phyloP scores from a whole-genome alignment of 2,113 vertebrate genomes.

The Peromyscus californicus region DNA sequence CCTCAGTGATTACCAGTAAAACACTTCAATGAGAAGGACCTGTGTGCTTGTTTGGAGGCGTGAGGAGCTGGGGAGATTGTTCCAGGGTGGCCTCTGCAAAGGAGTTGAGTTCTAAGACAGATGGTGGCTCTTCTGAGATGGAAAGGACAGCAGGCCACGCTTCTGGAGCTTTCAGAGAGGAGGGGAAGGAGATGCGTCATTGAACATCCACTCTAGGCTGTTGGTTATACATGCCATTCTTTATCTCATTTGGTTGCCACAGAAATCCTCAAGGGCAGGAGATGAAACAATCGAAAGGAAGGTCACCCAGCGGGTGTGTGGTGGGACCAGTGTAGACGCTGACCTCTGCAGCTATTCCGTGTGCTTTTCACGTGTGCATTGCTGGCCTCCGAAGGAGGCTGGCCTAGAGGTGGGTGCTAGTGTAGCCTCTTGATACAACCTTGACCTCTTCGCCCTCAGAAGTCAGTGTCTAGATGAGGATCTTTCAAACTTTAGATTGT shows the following conservation, averaged over 20 bases:
- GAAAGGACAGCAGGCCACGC: neutral
- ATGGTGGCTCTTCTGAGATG: constrained; percentile 53
- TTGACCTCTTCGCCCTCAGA: neutral
- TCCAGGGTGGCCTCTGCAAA: neutral
- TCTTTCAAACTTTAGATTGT: neutral
- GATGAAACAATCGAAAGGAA: neutral
- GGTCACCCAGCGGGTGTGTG: neutral
- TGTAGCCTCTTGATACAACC: neutral
- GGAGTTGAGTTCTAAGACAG: neutral
- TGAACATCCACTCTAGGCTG: neutral
- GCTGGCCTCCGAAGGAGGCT: constrained; percentile 13
- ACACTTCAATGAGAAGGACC: constrained; percentile 59
- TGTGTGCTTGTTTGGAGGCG: constrained; percentile 68
- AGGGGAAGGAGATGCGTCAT: neutral
- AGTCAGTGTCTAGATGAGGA: neutral
- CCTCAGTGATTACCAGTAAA: constrained; percentile 69
- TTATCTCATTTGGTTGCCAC: neutral
- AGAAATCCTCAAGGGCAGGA: neutral
- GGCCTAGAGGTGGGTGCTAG: neutral
- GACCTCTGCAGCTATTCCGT: neutral
- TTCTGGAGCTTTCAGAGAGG: neutral
- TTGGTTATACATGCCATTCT: neutral
- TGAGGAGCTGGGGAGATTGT: constrained; percentile 32
- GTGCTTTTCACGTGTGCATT: neutral
- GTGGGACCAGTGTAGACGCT: neutral